Percentiles rank a stretch among this genome's conserved stretches.
phyloP scores from a whole-genome alignment of 2,113 vertebrate species.

The Centropus bengalensis region DNA sequence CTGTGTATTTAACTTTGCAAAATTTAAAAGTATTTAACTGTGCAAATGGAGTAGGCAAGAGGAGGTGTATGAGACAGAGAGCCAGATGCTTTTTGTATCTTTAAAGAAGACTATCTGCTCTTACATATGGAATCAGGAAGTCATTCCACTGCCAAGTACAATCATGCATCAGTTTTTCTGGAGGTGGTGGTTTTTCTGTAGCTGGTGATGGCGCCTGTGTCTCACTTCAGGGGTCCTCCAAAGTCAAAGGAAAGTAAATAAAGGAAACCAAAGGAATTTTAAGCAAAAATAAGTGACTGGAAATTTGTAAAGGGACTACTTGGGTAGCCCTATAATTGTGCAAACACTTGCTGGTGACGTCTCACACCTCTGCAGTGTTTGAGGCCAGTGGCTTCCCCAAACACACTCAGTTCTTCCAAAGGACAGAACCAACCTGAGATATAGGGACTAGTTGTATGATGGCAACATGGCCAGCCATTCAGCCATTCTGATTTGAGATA shows the following conservation, averaged over 20 bases:
- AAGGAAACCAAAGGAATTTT: neutral
- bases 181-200: neutral
- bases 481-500: neutral
- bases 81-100: fast-evolving
- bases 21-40: neutral
- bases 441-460: neutral
- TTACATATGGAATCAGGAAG: neutral
- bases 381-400: neutral
- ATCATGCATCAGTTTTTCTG: neutral
- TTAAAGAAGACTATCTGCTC: neutral
- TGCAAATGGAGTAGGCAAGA: neutral
- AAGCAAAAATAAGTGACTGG: neutral
- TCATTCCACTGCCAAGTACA: neutral
- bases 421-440: neutral
- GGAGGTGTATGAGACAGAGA: neutral
- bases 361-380: neutral
- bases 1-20: neutral
- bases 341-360: neutral
- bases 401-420: neutral
- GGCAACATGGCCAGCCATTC: neutral
- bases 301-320: neutral
- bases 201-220: neutral
- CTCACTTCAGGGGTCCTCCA: neutral
- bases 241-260: neutral
- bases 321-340: neutral